A percentile compares a stretch with the other conserved stretches of the same genome.
These are phyloP conservation scores for Drosophila mercatorum DNA, from an alignment of 2,888 invertebrate species.

Conservation along the genomic window DNA sequence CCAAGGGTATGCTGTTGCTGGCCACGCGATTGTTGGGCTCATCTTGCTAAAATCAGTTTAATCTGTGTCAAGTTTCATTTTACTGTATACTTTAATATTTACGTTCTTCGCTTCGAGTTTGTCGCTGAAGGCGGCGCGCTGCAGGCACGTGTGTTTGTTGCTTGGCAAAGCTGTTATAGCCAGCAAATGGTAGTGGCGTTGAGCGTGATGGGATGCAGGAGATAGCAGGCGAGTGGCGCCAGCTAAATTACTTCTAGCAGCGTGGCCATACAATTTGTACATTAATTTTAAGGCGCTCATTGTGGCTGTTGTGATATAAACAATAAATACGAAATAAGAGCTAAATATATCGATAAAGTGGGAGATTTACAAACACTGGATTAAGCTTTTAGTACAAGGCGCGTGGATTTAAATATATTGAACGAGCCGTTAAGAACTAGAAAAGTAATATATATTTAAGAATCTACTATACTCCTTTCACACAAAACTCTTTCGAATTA, in stretches of 20 bases:
- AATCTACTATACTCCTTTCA: not conserved
- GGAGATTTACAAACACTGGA: not conserved
- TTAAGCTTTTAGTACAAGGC: conserved; percentile 2
- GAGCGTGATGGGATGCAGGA: not conserved
- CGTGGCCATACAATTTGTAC: conserved; percentile 36
- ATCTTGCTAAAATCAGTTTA: conserved; percentile 27
- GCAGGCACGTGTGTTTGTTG: conserved; percentile 44
- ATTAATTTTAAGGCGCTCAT: conserved; percentile 54
- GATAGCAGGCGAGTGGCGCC: not conserved
- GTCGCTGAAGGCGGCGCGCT: conserved; percentile 25
- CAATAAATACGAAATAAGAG: conserved; percentile 27
- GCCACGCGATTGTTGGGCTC: conserved; percentile 24
- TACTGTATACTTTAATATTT: conserved; percentile 2
- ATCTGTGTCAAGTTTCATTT: no score
- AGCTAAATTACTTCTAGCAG: conserved; percentile 5
- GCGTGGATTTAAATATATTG: not conserved
- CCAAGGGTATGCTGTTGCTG: conserved; percentile 63
- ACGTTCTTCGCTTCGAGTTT: conserved; percentile 27
- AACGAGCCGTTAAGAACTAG: not conserved
- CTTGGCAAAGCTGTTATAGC: conserved; percentile 27
- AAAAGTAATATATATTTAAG: no score
- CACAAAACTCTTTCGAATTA: not conserved
- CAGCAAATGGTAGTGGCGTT: conserved; percentile 40
- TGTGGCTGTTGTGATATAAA: conserved; percentile 8
- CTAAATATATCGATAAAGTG: conserved; percentile 29